A percentile compares a stretch with the other conserved stretches of the same genome.
These are phyloP conservation scores for Campylorhamphus procurvoides DNA, from an alignment of 2,113 vertebrate species.

Conservation along the genomic window DNA sequence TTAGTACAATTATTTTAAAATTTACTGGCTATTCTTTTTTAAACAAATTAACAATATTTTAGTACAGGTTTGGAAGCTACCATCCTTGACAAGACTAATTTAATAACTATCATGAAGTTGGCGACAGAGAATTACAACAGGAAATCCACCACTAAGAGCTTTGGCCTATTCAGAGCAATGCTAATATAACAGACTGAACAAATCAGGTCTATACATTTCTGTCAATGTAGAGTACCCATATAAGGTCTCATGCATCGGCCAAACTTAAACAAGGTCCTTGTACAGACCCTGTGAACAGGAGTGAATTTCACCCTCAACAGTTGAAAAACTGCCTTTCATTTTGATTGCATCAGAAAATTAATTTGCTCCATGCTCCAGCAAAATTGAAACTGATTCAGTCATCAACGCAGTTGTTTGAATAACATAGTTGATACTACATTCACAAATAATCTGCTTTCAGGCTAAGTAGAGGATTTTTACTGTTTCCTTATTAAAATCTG, in stretches of 20 bases:
- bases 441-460: background rate
- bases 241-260: conserved; percentile 36
- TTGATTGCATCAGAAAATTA: conserved; percentile 48
- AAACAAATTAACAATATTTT: background rate
- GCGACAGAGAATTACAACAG: background rate
- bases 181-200: conserved; percentile 7
- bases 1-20: background rate
- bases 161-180: background rate
- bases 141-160: background rate
- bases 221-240: background rate
- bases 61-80: background rate
- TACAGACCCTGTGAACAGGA: conserved; percentile 8
- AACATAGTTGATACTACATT: background rate
- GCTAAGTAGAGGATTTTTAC: background rate
- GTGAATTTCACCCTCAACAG: background rate
- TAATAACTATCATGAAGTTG: background rate
- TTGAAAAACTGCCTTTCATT: conserved; percentile 34
- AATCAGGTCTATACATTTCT: conserved; percentile 46
- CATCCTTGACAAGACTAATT: background rate
- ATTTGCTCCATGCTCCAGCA: background rate
- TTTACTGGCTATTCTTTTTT: background rate
- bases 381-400: background rate
- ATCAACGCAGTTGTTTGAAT: background rate
- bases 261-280: conserved; percentile 34
- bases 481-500: background rate